A percentile compares a stretch with the other conserved stretches of the same genome.
Evolutionary conservation across 1,140 invertebrate species (phyloP).

Genomic region (Bombyx mandarina): DNA sequence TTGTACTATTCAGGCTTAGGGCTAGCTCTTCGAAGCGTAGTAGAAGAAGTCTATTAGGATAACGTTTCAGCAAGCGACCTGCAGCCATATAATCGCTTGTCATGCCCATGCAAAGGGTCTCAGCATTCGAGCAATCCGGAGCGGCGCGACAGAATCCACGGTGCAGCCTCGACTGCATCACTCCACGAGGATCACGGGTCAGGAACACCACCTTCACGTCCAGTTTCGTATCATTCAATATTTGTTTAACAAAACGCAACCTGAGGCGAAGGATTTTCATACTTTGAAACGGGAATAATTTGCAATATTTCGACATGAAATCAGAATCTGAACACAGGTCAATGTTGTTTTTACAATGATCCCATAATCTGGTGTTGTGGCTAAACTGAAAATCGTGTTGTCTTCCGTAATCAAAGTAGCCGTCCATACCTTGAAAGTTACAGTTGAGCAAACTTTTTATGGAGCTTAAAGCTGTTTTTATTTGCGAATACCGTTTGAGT

Average conservation of each 20-base stretch:
- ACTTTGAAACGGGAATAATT: conserved; percentile 84
- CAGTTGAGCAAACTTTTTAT: conserved; percentile 79
- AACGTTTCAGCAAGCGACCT: conserved; percentile 73
- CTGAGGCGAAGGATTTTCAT: conserved; percentile 84
- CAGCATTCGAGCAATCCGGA: conserved; percentile 82
- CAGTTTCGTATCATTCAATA: conserved; percentile 74
- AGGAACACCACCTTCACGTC: conserved; percentile 80
- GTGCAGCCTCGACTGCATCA: conserved; percentile 84
- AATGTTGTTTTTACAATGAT: conserved; percentile 75
- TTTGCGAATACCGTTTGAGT: conserved; percentile 75
- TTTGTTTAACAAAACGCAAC: conserved; percentile 75
- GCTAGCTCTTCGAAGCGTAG: conserved; percentile 87
- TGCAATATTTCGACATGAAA: conserved; percentile 80
- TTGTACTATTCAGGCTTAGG: conserved; percentile 76
- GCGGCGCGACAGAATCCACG: conserved; percentile 83
- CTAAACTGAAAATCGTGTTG: conserved; percentile 80
- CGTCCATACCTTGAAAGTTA: conserved; percentile 76
- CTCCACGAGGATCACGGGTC: conserved; percentile 85
- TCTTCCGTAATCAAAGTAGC: conserved; percentile 81
- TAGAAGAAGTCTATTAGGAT: conserved; percentile 79
- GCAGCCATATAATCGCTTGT: conserved; percentile 82
- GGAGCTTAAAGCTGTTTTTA: conserved; percentile 72
- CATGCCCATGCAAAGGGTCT: conserved; percentile 81
- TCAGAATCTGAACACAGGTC: conserved; percentile 79
- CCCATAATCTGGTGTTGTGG: conserved; percentile 83